A percentile compares a stretch with the other conserved stretches of the same genome.
These are phyloP conservation scores for Alca torda DNA, from an alignment of 2,797 vertebrate species.

Conservation along the genomic window DNA sequence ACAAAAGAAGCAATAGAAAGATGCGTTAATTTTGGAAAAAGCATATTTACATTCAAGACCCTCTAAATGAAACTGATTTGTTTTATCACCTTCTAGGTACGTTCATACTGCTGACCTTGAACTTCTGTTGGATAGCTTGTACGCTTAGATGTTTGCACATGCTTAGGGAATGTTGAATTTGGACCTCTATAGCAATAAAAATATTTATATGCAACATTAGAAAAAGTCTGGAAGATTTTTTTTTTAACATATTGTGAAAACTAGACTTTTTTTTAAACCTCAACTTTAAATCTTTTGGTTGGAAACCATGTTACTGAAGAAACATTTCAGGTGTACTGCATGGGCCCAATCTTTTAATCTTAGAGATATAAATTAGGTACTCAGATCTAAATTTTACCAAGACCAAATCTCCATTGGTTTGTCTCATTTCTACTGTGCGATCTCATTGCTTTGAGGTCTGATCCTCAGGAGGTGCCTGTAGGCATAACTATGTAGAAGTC, in stretches of 20 bases:
- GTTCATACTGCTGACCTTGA: rapidly evolving
- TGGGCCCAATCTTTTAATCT: not conserved
- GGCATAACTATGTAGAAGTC: not conserved
- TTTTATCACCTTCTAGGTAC: not conserved
- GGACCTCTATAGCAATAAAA: not conserved
- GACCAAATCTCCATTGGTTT: not conserved
- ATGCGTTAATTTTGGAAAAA: not conserved
- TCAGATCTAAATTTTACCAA: not conserved
- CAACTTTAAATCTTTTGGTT: not conserved
- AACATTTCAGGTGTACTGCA: not conserved
- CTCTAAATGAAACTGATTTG: not conserved
- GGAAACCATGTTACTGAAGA: not conserved
- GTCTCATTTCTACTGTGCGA: not conserved
- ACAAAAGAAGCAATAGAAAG: not conserved
- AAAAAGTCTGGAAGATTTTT: not conserved
- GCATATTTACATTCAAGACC: not conserved
- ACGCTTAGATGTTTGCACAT: not conserved
- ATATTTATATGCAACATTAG: not conserved
- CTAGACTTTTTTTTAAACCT: not conserved
- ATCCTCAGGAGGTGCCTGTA: not conserved
- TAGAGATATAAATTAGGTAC: not conserved
- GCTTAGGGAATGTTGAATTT: not conserved
- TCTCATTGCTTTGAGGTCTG: not conserved
- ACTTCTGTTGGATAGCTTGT: not conserved
- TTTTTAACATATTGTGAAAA: not conserved